Conservation (phyloP, 2,888 invertebrate species). For the Malachius bipustulatus region DNA sequence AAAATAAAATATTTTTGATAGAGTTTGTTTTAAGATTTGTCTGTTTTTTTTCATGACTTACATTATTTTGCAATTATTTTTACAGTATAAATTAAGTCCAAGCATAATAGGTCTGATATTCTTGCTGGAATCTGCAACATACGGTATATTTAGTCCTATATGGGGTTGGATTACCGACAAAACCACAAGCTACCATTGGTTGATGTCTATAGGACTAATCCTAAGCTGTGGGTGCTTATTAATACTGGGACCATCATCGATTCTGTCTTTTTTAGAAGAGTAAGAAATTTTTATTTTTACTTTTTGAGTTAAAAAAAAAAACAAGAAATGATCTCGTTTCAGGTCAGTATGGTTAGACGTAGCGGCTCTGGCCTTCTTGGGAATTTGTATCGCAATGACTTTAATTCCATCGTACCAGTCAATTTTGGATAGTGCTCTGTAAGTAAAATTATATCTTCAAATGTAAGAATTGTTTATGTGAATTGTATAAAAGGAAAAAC, state of each 20-base stretch:
- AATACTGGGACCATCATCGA: conserved; percentile 55
- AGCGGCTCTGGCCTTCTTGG: conserved; percentile 51
- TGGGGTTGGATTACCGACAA: conserved; percentile 61
- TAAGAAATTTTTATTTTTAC: conserved; percentile 29
- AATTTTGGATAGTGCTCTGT: conserved; percentile 58
- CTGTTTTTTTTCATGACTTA: no score
- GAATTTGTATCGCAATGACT: conserved; percentile 55
- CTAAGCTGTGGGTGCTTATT: conserved; percentile 48
- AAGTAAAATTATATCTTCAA: no score
- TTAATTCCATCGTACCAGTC: conserved; percentile 64
- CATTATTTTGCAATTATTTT: conserved; percentile 20
- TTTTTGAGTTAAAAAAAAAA: no score
- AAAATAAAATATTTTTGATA: no score
- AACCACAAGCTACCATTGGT: conserved; percentile 50
- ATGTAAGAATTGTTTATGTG: neutral
- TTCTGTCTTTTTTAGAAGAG: conserved; percentile 44
- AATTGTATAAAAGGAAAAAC: conserved; percentile 2
- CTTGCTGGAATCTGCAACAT: conserved; percentile 54
- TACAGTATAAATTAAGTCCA: conserved; percentile 50
- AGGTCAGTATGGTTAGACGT: conserved; percentile 56
- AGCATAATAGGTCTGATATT: conserved; percentile 59
- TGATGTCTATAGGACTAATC: conserved; percentile 57
- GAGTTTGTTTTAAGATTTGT: no score
- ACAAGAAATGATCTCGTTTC: conserved; percentile 25
- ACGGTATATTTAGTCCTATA: conserved; percentile 58